Evolutionary conservation across 1,140 invertebrate species (phyloP).

Genomic region (Arctopsyche grandis): DNA sequence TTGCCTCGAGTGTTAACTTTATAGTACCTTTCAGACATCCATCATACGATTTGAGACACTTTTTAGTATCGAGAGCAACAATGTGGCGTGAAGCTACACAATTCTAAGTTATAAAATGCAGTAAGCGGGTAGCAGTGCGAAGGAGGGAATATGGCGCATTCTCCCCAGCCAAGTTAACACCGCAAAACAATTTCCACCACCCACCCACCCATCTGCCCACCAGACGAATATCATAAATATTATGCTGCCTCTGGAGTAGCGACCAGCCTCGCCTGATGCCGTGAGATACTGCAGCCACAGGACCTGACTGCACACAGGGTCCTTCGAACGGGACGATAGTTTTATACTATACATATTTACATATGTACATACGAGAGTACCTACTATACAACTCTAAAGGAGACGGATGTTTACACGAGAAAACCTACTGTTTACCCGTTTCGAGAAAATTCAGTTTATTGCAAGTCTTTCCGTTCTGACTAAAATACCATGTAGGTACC

Average conservation of each 20-base stretch:
- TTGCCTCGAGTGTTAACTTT: no score
- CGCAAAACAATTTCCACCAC: slow-evolving; percentile 50
- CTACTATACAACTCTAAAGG: no score
- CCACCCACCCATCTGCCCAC: background rate
- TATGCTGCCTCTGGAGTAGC: slow-evolving; percentile 4
- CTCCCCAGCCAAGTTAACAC: slow-evolving; percentile 46
- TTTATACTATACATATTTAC: background rate
- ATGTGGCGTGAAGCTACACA: slow-evolving; percentile 25
- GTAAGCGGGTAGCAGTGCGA: background rate
- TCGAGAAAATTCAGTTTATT: no score
- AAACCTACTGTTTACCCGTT: no score
- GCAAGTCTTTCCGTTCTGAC: no score
- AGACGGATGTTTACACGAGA: no score
- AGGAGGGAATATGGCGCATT: slow-evolving; percentile 32
- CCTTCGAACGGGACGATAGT: background rate
- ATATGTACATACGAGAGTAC: no score
- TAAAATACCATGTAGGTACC: no score
- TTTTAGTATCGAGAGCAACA: background rate
- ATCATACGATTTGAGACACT: no score
- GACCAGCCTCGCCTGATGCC: slow-evolving; percentile 24
- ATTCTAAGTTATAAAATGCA: slow-evolving; percentile 13
- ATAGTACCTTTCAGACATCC: no score
- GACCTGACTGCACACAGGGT: background rate
- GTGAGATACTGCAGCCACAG: slow-evolving; percentile 39
- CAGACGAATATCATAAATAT: slow-evolving; percentile 49